Evolutionary conservation across 2,888 invertebrate species (phyloP).

Genomic region (Drosophila koepferae): DNA sequence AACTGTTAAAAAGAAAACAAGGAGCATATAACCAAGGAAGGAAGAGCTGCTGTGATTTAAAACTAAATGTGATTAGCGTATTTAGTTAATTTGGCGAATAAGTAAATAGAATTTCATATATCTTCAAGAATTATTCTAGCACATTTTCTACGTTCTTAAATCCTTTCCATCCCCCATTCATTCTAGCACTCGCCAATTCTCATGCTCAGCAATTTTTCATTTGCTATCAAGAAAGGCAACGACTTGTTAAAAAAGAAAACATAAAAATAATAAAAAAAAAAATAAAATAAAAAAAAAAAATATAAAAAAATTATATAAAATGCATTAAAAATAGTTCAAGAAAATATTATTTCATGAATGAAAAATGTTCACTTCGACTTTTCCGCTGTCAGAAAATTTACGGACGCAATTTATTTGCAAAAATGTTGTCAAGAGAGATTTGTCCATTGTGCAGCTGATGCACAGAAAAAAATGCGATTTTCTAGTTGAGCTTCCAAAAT

Average conservation of each 20-base stretch:
- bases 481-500: too few relatives aligned
- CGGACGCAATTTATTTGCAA: constrained; percentile 5
- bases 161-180: too few relatives aligned
- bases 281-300: neutral
- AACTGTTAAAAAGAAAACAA: constrained; percentile 30
- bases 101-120: neutral
- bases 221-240: constrained; percentile 2
- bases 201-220: constrained; percentile 23
- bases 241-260: neutral
- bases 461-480: neutral
- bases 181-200: neutral
- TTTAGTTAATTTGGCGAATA: too few relatives aligned
- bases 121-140: neutral
- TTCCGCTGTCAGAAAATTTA: constrained; percentile 19
- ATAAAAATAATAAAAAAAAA: neutral
- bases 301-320: constrained; percentile 10
- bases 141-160: too few relatives aligned
- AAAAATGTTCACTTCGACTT: constrained; percentile 19
- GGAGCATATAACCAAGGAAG: neutral
- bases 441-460: constrained; percentile 1
- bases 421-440: constrained; percentile 16
- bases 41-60: neutral
- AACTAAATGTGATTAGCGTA: too few relatives aligned
- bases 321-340: constrained; percentile 44
- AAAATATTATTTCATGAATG: constrained; percentile 5